Conservation (phyloP, 2,888 invertebrate species). For the Cloeon dipterum region DNA sequence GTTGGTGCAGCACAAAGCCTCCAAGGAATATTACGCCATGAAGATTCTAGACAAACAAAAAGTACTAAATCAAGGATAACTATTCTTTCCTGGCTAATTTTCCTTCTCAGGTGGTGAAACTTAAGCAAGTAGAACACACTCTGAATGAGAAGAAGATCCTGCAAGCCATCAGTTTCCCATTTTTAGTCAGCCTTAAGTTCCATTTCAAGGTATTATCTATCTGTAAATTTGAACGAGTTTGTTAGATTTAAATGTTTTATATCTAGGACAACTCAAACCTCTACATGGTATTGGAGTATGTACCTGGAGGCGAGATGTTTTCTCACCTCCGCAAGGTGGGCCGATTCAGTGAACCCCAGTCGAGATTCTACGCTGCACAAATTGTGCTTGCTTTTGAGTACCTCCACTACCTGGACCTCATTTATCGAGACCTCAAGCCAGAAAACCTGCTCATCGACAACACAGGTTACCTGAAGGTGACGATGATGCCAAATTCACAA, state of each 20-base stretch:
- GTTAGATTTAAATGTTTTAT: background rate
- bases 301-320: slow-evolving; percentile 99
- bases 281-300: slow-evolving; percentile 99
- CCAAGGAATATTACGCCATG: slow-evolving; percentile 28
- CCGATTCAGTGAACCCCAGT: slow-evolving; percentile 89
- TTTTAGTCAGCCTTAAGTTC: slow-evolving; percentile 93
- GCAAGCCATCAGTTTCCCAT: slow-evolving; percentile 97
- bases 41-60: slow-evolving; percentile 37
- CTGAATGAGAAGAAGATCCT: slow-evolving; percentile 94
- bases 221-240: no score
- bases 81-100: no score
- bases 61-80: no score
- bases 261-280: slow-evolving; percentile 85
- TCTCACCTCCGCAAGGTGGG: slow-evolving; percentile 96
- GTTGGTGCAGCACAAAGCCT: slow-evolving; percentile 28
- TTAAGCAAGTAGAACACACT: slow-evolving; percentile 39
- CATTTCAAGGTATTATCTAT: slow-evolving; percentile 52
- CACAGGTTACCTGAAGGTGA: slow-evolving; percentile 73
- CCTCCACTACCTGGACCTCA: slow-evolving; percentile 94
- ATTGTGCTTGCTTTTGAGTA: slow-evolving; percentile 99
- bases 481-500: no score
- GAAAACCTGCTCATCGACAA: slow-evolving; percentile 94
- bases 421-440: slow-evolving; percentile 95
- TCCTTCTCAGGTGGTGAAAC: slow-evolving; percentile 26
- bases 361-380: slow-evolving; percentile 97